phyloP scores from a whole-genome alignment of 2,888 invertebrate species.

The Lithophane socia region DNA sequence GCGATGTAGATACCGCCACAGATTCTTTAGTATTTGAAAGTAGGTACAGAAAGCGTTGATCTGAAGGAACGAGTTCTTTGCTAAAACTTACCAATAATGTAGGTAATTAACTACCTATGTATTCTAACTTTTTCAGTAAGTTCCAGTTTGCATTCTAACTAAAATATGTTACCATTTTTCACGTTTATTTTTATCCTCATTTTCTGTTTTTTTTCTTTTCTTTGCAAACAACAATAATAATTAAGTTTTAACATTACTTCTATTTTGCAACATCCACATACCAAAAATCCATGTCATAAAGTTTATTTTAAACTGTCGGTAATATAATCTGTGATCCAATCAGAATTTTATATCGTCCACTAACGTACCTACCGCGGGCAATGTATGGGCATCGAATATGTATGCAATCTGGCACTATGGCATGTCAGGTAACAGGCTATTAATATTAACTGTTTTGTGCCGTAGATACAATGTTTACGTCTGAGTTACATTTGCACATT shows the following conservation, averaged over 20 bases:
- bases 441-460: conserved; percentile 60
- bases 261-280: background rate
- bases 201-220: background rate
- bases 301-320: conserved; percentile 32
- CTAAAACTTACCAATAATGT: background rate
- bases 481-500: conserved; percentile 15
- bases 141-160: no score
- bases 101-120: background rate
- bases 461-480: conserved; percentile 26
- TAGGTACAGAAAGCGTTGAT: background rate
- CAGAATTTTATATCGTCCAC: conserved; percentile 57
- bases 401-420: conserved; percentile 48
- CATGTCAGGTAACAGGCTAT: conserved; percentile 57
- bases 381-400: conserved; percentile 59
- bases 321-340: conserved; percentile 56
- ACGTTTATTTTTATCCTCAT: background rate
- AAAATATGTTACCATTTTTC: no score
- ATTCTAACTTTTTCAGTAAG: background rate
- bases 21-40: background rate
- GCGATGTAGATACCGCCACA: no score
- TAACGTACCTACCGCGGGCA: conserved; percentile 30
- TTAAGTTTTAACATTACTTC: background rate
- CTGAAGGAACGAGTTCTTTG: background rate
- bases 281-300: conserved; percentile 17
- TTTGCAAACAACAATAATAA: background rate